phyloP scores from a whole-genome alignment of 2,888 invertebrate genomes.

The Odontomyia ornata region DNA sequence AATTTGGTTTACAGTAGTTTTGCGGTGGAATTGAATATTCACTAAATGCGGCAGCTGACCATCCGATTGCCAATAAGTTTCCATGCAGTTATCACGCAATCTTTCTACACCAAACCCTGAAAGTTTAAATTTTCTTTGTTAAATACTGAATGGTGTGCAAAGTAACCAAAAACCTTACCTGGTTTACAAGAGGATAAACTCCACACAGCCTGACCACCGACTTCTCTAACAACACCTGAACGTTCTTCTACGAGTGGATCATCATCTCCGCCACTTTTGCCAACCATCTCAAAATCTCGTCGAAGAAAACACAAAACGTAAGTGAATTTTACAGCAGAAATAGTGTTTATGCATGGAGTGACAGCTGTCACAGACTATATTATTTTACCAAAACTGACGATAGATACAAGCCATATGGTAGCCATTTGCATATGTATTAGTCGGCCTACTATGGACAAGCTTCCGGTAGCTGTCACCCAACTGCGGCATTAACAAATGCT shows the following conservation, averaged over 20 bases:
- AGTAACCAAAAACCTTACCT: slow-evolving; percentile 68
- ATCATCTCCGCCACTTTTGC: slow-evolving; percentile 56
- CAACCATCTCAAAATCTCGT: too few species aligned
- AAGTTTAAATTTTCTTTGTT: background rate
- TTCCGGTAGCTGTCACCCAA: too few species aligned
- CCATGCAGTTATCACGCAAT: slow-evolving; percentile 91
- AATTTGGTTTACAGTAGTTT: slow-evolving; percentile 94
- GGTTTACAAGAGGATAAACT: slow-evolving; percentile 98
- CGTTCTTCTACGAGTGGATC: slow-evolving; percentile 62
- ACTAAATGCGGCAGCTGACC: slow-evolving; percentile 98
- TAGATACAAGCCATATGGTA: too few species aligned
- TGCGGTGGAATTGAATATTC: slow-evolving; percentile 94
- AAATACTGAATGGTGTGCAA: background rate
- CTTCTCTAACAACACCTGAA: slow-evolving; percentile 74
- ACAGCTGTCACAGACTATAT: too few species aligned
- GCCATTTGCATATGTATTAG: too few species aligned
- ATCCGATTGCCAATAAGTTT: slow-evolving; percentile 99
- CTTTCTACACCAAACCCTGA: slow-evolving; percentile 97
- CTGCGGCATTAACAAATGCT: too few species aligned
- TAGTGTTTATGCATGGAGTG: too few species aligned
- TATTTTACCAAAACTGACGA: too few species aligned
- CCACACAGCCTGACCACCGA: slow-evolving; percentile 95
- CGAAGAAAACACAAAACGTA: too few species aligned
- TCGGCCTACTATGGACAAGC: too few species aligned
- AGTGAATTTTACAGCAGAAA: too few species aligned